Evolutionary conservation across 2,113 vertebrate genomes (phyloP).

Genomic region (Mesoclemmys tuberculata): DNA sequence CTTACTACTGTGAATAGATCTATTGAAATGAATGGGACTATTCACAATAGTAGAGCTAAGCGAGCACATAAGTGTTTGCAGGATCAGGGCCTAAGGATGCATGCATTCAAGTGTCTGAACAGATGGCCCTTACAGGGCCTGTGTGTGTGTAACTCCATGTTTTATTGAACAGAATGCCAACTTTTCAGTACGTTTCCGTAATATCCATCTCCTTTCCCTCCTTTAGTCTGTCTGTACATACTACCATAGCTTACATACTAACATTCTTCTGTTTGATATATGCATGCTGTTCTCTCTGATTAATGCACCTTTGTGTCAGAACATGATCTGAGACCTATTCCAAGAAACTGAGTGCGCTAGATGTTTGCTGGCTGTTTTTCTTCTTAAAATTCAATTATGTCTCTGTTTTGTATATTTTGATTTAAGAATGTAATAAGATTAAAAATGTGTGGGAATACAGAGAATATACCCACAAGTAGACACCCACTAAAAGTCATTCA

Average conservation of each 20-base stretch:
- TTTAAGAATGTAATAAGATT: constrained; percentile 1
- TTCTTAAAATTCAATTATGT: not conserved
- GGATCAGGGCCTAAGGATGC: not conserved
- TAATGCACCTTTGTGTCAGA: not conserved
- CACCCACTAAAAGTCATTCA: not conserved
- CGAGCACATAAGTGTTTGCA: not conserved
- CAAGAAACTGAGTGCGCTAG: not conserved
- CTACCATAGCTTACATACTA: not conserved
- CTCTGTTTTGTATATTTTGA: not conserved
- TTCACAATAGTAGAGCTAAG: not conserved
- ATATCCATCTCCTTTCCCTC: not conserved
- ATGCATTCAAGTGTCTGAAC: not conserved
- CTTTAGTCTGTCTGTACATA: not conserved
- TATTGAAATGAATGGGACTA: not conserved
- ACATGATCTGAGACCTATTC: not conserved
- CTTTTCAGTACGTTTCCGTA: not conserved
- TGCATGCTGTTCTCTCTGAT: not conserved
- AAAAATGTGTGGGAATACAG: not conserved
- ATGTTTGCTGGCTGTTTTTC: not conserved
- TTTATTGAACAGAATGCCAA: not conserved
- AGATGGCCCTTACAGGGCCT: fast-evolving
- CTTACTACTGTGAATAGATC: not conserved
- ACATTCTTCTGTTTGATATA: not conserved
- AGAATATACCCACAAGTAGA: not conserved
- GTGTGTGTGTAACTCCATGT: not conserved